These are phyloP conservation scores for Gallinago undulata DNA, from an alignment of 2,113 vertebrate genomes.

Conservation along the genomic window DNA sequence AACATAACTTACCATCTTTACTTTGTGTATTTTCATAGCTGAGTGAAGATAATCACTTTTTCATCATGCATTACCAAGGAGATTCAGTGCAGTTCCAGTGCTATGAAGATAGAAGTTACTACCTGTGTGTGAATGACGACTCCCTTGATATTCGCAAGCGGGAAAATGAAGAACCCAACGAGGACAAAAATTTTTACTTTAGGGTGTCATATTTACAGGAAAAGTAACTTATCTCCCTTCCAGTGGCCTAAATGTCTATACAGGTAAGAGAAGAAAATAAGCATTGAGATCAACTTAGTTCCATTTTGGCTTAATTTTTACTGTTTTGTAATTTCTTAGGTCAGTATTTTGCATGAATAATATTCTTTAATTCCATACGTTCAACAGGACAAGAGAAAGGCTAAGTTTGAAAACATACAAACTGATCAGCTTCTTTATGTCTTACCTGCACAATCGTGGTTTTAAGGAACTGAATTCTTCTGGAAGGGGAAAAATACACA, in stretches of 20 bases:
- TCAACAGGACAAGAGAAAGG: neutral
- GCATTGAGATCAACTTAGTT: neutral
- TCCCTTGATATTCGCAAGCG: conserved; percentile 51
- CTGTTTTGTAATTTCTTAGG: neutral
- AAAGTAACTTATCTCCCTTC: neutral
- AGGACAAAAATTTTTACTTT: conserved; percentile 57
- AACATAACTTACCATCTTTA: neutral
- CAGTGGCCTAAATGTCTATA: neutral
- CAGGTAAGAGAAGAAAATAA: neutral
- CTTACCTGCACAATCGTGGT: neutral
- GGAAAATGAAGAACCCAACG: neutral
- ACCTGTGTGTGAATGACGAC: conserved; percentile 25
- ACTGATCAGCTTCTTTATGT: neutral
- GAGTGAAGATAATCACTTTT: conserved; percentile 45
- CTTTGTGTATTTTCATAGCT: conserved; percentile 33
- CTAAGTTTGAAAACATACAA: neutral
- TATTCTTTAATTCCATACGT: neutral
- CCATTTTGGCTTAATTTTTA: neutral
- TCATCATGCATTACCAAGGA: conserved; percentile 66
- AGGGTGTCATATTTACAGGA: conserved; percentile 33
- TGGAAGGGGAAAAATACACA: neutral
- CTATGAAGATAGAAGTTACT: conserved; percentile 33
- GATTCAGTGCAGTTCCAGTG: conserved; percentile 61
- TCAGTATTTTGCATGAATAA: neutral
- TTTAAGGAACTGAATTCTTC: neutral